Evolutionary conservation across 2,888 invertebrate genomes (phyloP).

Genomic region (Amphiduros pacificus): DNA sequence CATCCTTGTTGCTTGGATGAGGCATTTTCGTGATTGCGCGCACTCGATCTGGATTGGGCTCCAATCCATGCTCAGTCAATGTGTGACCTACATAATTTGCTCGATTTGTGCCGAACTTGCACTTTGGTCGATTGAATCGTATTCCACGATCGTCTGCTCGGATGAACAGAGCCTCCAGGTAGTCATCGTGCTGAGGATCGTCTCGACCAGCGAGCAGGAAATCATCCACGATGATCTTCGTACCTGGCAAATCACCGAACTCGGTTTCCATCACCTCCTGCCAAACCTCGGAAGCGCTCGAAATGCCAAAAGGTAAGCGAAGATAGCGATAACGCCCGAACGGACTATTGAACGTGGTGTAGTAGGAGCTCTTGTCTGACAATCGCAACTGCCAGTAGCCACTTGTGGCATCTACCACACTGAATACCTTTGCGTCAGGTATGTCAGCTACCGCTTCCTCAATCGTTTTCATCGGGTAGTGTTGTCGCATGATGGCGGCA

Average conservation of each 20-base stretch:
- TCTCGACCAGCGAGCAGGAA: neutral
- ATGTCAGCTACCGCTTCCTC: slow-evolving; percentile 30
- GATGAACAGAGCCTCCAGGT: neutral
- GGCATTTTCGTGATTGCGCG: neutral
- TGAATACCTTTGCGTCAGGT: slow-evolving; percentile 25
- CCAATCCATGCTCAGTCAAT: neutral
- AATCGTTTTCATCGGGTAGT: slow-evolving; percentile 23
- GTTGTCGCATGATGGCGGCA: slow-evolving; percentile 22
- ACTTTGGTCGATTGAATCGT: neutral
- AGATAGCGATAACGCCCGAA: slow-evolving; percentile 27
- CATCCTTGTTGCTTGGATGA: neutral
- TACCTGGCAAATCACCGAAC: neutral
- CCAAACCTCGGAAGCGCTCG: slow-evolving; percentile 25
- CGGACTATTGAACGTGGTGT: slow-evolving; percentile 30
- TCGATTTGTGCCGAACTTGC: neutral
- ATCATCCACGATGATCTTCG: neutral
- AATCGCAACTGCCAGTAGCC: slow-evolving; percentile 19
- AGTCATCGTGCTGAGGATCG: neutral
- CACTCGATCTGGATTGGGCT: slow-evolving; percentile 21
- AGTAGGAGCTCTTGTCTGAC: slow-evolving; percentile 13
- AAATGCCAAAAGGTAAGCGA: slow-evolving; percentile 30
- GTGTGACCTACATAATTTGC: neutral
- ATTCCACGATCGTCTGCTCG: neutral
- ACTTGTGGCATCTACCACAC: slow-evolving; percentile 25
- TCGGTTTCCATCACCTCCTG: slow-evolving; percentile 24